phyloP scores from a whole-genome alignment of 1,140 invertebrate genomes.

The Tribolium castaneum region DNA sequence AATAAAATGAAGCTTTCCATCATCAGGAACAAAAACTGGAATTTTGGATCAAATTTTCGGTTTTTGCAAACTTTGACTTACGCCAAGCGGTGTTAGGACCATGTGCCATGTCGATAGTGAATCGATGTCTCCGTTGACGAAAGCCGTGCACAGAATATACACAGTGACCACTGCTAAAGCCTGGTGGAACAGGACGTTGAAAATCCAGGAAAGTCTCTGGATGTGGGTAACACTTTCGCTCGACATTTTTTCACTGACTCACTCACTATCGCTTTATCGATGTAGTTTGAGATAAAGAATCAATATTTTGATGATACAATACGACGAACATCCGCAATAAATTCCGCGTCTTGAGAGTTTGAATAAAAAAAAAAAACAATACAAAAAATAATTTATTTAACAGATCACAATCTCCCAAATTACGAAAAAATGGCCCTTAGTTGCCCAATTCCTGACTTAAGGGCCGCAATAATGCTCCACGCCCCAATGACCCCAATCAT shows the following conservation, averaged over 20 bases:
- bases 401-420: not conserved
- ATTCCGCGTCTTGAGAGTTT: no score
- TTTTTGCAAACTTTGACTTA: not conserved
- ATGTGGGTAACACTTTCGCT: not conserved
- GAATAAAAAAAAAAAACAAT: not conserved
- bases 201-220: conserved; percentile 28
- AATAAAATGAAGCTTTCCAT: conserved; percentile 26
- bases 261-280: not conserved
- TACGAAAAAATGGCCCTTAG: not conserved
- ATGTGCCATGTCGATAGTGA: conserved; percentile 23
- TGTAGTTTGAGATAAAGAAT: no score
- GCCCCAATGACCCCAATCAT: not conserved
- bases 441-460: not conserved
- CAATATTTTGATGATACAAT: not conserved
- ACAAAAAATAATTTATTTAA: not conserved
- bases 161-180: conserved; percentile 7
- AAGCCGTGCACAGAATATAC: not conserved
- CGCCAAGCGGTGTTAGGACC: not conserved
- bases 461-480: not conserved
- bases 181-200: conserved; percentile 36
- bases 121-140: not conserved
- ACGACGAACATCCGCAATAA: not conserved
- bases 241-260: conserved; percentile 7
- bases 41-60: not conserved
- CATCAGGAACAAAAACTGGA: conserved; percentile 13